Percentiles rank a stretch among this genome's conserved stretches.
These are phyloP conservation scores for Platygyra sinensis DNA, from an alignment of 64 coral and sea anemone genomes.

Conservation along the genomic window DNA sequence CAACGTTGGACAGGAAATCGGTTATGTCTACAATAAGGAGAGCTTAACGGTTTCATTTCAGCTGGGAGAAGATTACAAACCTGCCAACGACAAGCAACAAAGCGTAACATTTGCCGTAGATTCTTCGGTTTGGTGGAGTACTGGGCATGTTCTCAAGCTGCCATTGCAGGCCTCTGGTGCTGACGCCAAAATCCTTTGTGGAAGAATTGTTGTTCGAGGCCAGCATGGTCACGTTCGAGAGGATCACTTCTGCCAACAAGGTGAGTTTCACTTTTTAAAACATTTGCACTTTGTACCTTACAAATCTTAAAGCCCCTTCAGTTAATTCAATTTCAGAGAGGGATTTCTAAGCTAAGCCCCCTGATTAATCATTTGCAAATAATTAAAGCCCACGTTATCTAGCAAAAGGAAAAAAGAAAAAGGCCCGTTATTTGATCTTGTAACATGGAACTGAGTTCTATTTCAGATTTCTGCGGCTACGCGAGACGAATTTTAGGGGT, in stretches of 20 bases:
- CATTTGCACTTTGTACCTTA: too few relatives aligned
- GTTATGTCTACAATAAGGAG: constrained; percentile 43
- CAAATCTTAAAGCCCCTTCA: too few relatives aligned
- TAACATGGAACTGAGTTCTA: not conserved
- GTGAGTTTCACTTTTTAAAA: not conserved
- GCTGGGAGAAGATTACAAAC: constrained; percentile 50
- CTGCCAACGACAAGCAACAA: not conserved
- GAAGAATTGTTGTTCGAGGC: not conserved
- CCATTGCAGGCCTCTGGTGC: not conserved
- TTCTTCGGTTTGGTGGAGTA: constrained; percentile 37
- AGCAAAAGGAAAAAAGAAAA: too few relatives aligned
- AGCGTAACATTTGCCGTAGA: not conserved
- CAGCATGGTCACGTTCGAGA: not conserved
- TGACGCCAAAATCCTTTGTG: constrained; percentile 25
- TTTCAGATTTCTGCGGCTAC: constrained; percentile 27
- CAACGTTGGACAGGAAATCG: not conserved
- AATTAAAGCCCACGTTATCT: too few relatives aligned
- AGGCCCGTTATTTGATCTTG: too few relatives aligned
- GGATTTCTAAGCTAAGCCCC: too few relatives aligned
- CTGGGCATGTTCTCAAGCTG: constrained; percentile 5
- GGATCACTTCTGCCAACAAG: not conserved
- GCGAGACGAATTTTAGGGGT: not conserved
- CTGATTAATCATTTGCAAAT: too few relatives aligned
- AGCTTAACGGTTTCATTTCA: not conserved
- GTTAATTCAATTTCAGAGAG: too few relatives aligned